Evolutionary conservation across 2,797 vertebrate species (phyloP), one percentile per base, ranked within the genome.

Genomic region (Hoplostethus atlanticus): DNA sequence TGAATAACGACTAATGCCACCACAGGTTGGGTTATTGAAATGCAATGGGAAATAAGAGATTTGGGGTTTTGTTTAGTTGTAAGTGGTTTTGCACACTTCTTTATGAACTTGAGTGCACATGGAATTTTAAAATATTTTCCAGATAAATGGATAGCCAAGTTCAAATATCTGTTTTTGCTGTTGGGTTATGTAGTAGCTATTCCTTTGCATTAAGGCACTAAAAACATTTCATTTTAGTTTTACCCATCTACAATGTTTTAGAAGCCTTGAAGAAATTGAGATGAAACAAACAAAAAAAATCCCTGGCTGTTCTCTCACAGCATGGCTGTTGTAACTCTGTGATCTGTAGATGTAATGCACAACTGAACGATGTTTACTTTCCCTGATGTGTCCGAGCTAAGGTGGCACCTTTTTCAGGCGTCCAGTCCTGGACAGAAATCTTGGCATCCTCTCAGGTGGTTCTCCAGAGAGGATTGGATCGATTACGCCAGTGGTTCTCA

Each of bases 101-200:
- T 12, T 53, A 60, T 55, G 28, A 30, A 71, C 34, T 46, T 44
- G 16, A 30, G 11, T 42, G 48, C 38, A 47, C 17, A 28, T 10
- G 4, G 53, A 36, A 16, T 28, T 47, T 48, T 15, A 10, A 53
- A 31, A 74, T 54, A 15, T 11, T 6, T 30, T 16, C 28, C 55
- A 57, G 15, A 55, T 21, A 2, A 15, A 42, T 7, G 6, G 8
- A 50, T 3, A 6, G 6, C 21, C 10, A 21, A 25, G 40, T 42
- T 42, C 40, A 40, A 8, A 40, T 40, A 25, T 21, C 17, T 61
- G 16, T 62, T 25, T 59, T 34, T 50, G 40, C 36, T 4, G 73
- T 58, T 91, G 89, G 78, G 61, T 85, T 89, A 38, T 74, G 6
- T 25, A 61, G 59, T 65, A 71, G 55, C 64, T 69, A 38, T 67